phyloP scores from a whole-genome alignment of 1,140 invertebrate species.

The Orchestia grillus region DNA sequence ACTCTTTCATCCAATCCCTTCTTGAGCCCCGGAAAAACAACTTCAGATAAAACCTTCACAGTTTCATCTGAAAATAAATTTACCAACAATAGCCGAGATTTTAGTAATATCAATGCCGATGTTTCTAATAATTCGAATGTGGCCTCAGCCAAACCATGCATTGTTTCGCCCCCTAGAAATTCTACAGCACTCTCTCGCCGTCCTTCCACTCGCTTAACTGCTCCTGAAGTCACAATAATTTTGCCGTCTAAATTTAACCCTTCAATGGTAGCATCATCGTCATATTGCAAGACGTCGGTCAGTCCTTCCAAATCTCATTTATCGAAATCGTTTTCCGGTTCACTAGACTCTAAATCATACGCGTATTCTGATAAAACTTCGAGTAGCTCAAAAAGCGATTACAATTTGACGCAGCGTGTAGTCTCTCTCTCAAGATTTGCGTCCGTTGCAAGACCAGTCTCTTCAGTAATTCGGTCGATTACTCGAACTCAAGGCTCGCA shows the following conservation, averaged over 20 bases:
- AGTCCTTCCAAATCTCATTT: neutral
- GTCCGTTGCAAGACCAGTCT: constrained; percentile 12
- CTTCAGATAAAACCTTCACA: neutral
- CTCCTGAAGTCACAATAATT: constrained; percentile 29
- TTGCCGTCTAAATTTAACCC: constrained; percentile 29
- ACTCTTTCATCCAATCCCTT: neutral
- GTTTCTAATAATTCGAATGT: neutral
- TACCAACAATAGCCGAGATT: neutral
- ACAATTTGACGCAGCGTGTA: neutral
- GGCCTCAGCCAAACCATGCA: neutral
- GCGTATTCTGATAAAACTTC: neutral
- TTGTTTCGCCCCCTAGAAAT: neutral
- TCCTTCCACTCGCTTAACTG: neutral
- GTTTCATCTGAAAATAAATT: neutral
- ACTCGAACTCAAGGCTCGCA: neutral
- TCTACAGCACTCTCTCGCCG: neutral
- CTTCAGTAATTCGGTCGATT: constrained; percentile 26
- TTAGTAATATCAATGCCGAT: neutral
- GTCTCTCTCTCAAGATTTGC: constrained; percentile 12
- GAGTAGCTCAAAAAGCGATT: neutral
- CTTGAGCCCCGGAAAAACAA: neutral
- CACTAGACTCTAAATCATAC: neutral
- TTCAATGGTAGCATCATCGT: neutral
- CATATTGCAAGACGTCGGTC: neutral
- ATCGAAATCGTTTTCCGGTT: neutral